phyloP scores from a whole-genome alignment of 2,797 vertebrate genomes.

The Enteromius unitaeniatus region DNA sequence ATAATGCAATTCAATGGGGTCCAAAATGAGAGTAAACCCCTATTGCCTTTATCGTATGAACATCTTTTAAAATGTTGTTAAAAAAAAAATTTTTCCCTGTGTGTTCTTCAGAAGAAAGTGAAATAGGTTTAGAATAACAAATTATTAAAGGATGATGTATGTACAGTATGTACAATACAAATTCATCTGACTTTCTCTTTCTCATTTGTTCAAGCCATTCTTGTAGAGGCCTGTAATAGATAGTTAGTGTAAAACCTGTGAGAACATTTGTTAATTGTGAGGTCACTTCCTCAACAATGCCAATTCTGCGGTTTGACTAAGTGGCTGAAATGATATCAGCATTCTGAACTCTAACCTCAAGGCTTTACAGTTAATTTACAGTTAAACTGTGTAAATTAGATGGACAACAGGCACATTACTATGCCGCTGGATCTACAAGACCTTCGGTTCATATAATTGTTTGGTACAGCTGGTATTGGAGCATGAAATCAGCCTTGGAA shows the following conservation, averaged over 20 bases:
- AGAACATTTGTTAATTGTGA: conserved; percentile 24
- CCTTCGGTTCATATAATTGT: conserved; percentile 27
- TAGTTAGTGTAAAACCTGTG: conserved; percentile 39
- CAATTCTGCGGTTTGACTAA: conserved; percentile 44
- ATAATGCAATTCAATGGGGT: background rate
- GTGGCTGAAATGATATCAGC: conserved; percentile 40
- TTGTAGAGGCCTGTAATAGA: conserved; percentile 42
- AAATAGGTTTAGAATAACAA: background rate
- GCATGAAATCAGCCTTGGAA: conserved; percentile 45
- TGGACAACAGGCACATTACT: conserved; percentile 31
- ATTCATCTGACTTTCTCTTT: background rate
- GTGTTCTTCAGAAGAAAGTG: background rate
- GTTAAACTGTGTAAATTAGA: conserved; percentile 24
- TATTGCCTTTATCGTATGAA: background rate
- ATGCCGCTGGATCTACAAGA: conserved; percentile 39
- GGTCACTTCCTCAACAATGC: conserved; percentile 4
- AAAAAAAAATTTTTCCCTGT: background rate
- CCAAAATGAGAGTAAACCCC: background rate
- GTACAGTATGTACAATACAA: background rate
- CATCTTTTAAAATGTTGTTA: background rate
- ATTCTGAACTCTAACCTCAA: conserved; percentile 46
- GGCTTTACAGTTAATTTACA: conserved; percentile 35
- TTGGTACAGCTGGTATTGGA: conserved; percentile 40
- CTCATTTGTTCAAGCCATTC: conserved; percentile 42
- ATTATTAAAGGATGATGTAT: too few relatives aligned